phyloP scores from a whole-genome alignment of 1,140 invertebrate genomes.

The Cherax destructor region DNA sequence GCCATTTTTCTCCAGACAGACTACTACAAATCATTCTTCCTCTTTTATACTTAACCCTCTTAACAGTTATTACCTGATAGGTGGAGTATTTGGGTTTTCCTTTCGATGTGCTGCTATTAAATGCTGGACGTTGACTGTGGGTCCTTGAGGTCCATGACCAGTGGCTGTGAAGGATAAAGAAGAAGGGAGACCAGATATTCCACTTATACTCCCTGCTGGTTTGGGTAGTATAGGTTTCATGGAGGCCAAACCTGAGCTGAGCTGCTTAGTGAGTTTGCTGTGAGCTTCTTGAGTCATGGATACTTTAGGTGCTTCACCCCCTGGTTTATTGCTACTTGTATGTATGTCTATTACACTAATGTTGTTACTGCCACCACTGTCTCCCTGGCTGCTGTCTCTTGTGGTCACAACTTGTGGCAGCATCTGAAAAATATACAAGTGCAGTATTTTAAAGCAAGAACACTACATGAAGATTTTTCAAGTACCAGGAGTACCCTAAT shows the following conservation, averaged over 20 bases:
- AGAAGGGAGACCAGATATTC: conserved; percentile 24
- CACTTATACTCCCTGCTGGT: conserved; percentile 70
- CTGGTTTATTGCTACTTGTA: conserved; percentile 50
- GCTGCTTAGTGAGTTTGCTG: conserved; percentile 52
- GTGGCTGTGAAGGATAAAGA: conserved; percentile 75
- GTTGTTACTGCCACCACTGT: conserved; percentile 67
- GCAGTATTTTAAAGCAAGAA: background rate
- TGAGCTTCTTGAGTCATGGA: conserved; percentile 69
- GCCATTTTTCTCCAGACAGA: no score
- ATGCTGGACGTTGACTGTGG: conserved; percentile 86
- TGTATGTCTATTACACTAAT: conserved; percentile 71
- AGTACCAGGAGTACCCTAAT: no score
- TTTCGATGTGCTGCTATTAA: conserved; percentile 89
- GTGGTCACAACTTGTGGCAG: conserved; percentile 32
- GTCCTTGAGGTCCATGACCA: conserved; percentile 83
- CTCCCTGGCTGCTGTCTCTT: conserved; percentile 43
- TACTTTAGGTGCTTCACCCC: conserved; percentile 50
- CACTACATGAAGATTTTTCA: no score
- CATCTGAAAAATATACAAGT: conserved; percentile 18
- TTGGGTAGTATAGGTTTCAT: conserved; percentile 75
- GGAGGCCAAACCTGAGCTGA: conserved; percentile 50
- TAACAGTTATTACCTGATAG: conserved; percentile 63
- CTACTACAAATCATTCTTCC: background rate
- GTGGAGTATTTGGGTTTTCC: conserved; percentile 72
- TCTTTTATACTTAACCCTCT: background rate